Evolutionary conservation across 1,140 invertebrate genomes (phyloP), one percentile per base, ranked within the genome.

Genomic region (Megathymus violae): DNA sequence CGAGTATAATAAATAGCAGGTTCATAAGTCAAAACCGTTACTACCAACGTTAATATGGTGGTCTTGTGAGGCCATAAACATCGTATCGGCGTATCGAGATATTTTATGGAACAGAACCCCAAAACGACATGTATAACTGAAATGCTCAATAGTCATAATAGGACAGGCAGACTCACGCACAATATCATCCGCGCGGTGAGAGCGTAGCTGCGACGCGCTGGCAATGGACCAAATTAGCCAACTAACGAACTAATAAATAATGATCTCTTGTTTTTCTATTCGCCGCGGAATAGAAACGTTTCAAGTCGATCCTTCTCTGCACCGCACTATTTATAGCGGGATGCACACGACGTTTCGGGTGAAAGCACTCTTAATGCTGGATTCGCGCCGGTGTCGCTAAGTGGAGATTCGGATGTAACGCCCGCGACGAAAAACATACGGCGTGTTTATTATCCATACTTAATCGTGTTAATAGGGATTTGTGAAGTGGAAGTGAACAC

Each of bases 221-320:
- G 76, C 86, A 78, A 54, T 75, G 74, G 85, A 89, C 86, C 85
- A 88, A 90, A 90, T 90, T 90, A 90, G 81, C 85, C 77, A 85
- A 83, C 85, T 88, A 85, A 85, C 87, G 74, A 82, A 88, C 83
- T 88, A 89, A 90, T 90, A 90, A 90, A 90, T 90, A 88, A 89
- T 87, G 79, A 83, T 90, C 86, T 89, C 84, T 90, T 90, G 83
- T 90, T 90, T 90, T 90, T 90, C 88, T 89, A 88, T 85, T 86
- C 83, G 71, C 67, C 71, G 74, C 74, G 76, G 78, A 85, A 90
- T 90, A 88, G 85, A 87, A 83, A 78, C 81, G 81, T 80, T 74
- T 64, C 72, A 73, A 75, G 64, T 83, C 76, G 78, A 80, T 82
- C 80, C n/a, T n/a, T n/a, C n/a, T n/a, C 86, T 82, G 82, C 82